A percentile compares a stretch with the other conserved stretches of the same genome.
Conservation (phyloP, 2,888 invertebrate genomes). For the Chymomyza amoena region DNA sequence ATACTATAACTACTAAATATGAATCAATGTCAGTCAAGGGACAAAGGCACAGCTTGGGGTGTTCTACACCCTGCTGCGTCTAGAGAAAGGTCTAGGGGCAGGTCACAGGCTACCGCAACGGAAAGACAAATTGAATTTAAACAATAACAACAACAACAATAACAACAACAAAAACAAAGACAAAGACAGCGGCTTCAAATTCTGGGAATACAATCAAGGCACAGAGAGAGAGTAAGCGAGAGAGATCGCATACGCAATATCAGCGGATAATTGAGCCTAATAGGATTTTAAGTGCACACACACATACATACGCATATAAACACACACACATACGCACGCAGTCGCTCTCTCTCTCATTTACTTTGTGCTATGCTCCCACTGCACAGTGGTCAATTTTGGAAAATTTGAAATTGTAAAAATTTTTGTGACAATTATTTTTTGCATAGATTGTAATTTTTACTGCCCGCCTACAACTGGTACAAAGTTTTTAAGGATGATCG, state of each 20-base stretch:
- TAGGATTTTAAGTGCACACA: slow-evolving; percentile 77
- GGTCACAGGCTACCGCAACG: slow-evolving; percentile 47
- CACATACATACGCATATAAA: slow-evolving; percentile 51
- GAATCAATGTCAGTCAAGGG: slow-evolving; percentile 73
- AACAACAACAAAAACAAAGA: slow-evolving; percentile 23
- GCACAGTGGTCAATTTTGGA: slow-evolving; percentile 16
- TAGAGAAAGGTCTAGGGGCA: slow-evolving; percentile 45
- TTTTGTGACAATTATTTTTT: too few relatives aligned
- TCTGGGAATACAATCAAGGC: slow-evolving; percentile 51
- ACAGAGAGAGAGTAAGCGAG: slow-evolving; percentile 28
- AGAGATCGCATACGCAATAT: slow-evolving; percentile 69
- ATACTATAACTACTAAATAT: slow-evolving; percentile 58
- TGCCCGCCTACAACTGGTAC: too few relatives aligned
- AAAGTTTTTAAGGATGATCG: too few relatives aligned
- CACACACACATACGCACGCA: slow-evolving; percentile 48
- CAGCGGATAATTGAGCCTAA: slow-evolving; percentile 76
- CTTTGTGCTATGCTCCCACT: slow-evolving; percentile 66
- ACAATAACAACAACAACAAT: slow-evolving; percentile 40
- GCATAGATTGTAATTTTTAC: too few relatives aligned
- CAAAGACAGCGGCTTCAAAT: slow-evolving; percentile 42
- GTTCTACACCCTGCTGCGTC: slow-evolving; percentile 58
- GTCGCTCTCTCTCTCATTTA: slow-evolving; percentile 19
- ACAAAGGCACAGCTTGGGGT: slow-evolving; percentile 69
- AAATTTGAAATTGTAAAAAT: too few relatives aligned
- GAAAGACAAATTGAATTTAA: slow-evolving; percentile 71